Conservation (phyloP, 2,113 vertebrate species). For the Nycticorax nycticorax region DNA sequence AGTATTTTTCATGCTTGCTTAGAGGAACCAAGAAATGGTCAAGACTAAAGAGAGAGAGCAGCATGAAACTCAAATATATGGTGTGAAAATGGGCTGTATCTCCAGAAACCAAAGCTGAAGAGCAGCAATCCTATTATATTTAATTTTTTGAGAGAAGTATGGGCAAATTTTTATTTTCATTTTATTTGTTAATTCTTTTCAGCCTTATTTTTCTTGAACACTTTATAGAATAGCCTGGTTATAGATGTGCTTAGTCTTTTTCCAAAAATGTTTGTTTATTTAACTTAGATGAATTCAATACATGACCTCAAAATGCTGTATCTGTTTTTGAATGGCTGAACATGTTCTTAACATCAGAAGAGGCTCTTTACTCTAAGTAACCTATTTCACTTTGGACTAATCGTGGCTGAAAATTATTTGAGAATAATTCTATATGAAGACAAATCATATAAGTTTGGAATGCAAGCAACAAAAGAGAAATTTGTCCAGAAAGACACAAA, state of each 20-base stretch:
- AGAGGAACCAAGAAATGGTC: not conserved
- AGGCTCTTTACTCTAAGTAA: not conserved
- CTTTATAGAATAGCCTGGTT: not conserved
- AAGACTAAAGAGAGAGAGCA: not conserved
- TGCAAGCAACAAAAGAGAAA: not conserved
- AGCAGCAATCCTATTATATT: not conserved
- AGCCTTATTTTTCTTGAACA: not conserved
- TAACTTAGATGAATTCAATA: not conserved
- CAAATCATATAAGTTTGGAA: not conserved
- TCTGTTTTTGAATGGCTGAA: not conserved
- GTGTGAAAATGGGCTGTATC: not conserved
- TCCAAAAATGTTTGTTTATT: not conserved
- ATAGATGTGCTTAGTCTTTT: not conserved
- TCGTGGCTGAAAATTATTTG: not conserved
- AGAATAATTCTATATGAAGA: not conserved
- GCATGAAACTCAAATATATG: rapidly evolving
- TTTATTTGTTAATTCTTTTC: not conserved
- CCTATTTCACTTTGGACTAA: not conserved
- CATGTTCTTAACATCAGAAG: not conserved
- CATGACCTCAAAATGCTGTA: not conserved
- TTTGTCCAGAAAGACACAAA: not conserved
- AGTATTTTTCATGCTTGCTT: not conserved
- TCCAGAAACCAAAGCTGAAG: not conserved
- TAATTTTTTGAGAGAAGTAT: not conserved
- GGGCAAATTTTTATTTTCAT: not conserved